Evolutionary conservation across 2,113 vertebrate species (phyloP).

Genomic region (Boulengeromyrus knoepffleri): DNA sequence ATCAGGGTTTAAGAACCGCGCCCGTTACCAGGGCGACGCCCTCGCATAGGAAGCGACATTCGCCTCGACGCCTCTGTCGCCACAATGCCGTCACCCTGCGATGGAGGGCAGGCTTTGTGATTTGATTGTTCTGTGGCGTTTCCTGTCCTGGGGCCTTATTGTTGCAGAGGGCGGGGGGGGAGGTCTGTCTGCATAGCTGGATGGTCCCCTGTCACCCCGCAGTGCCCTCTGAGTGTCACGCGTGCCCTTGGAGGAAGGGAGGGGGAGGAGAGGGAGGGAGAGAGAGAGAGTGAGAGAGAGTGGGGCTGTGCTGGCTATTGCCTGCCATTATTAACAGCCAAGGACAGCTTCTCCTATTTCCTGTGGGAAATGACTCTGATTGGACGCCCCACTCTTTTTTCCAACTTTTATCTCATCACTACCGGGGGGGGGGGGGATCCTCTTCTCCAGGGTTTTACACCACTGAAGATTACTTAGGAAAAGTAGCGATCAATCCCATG

Average conservation of each 20-base stretch:
- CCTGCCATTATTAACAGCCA: neutral
- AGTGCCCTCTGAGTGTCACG: neutral
- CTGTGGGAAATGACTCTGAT: neutral
- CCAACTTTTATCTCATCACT: neutral
- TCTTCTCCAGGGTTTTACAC: neutral
- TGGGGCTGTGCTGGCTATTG: neutral
- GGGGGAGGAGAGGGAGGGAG: neutral
- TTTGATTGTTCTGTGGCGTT: neutral
- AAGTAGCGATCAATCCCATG: neutral
- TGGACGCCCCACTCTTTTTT: neutral
- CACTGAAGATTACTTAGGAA: neutral
- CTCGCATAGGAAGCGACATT: neutral
- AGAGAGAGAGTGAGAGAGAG: no score
- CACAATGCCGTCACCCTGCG: neutral
- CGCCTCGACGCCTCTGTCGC: neutral
- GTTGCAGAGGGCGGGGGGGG: neutral
- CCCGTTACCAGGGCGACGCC: neutral
- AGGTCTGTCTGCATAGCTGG: neutral
- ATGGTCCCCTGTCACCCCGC: neutral
- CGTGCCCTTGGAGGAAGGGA: neutral
- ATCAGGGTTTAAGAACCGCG: neutral
- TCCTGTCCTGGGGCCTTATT: neutral
- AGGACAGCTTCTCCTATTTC: neutral
- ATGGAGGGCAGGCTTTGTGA: neutral
- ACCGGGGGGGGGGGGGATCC: neutral